phyloP scores from a whole-genome alignment of 2,888 invertebrate species.

The Timema podura region DNA sequence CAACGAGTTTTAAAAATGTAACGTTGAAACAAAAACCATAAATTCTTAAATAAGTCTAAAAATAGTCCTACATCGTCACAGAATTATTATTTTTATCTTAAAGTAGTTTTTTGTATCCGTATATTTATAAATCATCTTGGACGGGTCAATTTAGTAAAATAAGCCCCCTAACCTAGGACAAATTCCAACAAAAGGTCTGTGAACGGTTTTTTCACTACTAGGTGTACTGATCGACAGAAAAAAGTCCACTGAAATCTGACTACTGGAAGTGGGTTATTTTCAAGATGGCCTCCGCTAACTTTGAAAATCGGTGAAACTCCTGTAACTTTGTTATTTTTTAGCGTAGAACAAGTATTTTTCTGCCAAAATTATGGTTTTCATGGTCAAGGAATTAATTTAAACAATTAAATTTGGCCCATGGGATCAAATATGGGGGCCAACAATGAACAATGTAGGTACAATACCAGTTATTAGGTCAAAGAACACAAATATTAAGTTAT shows the following conservation, averaged over 20 bases:
- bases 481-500: too few relatives aligned
- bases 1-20: too few relatives aligned
- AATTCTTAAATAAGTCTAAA: too few relatives aligned
- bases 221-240: background rate
- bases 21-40: too few relatives aligned
- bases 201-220: background rate
- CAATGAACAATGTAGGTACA: too few relatives aligned
- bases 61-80: too few relatives aligned
- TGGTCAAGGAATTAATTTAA: background rate
- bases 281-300: background rate
- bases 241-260: background rate
- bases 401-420: background rate
- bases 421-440: background rate
- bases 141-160: too few relatives aligned
- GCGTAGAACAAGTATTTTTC: background rate
- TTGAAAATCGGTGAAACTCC: background rate
- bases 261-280: background rate
- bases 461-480: too few relatives aligned
- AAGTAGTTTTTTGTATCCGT: too few relatives aligned
- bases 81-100: too few relatives aligned
- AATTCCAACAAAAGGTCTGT: background rate
- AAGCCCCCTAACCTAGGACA: background rate
- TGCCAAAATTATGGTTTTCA: background rate
- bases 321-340: slow-evolving; percentile 4
- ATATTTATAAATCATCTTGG: too few relatives aligned